Conservation (phyloP, 2,113 vertebrate species). For the Crotophaga sulcirostris region DNA sequence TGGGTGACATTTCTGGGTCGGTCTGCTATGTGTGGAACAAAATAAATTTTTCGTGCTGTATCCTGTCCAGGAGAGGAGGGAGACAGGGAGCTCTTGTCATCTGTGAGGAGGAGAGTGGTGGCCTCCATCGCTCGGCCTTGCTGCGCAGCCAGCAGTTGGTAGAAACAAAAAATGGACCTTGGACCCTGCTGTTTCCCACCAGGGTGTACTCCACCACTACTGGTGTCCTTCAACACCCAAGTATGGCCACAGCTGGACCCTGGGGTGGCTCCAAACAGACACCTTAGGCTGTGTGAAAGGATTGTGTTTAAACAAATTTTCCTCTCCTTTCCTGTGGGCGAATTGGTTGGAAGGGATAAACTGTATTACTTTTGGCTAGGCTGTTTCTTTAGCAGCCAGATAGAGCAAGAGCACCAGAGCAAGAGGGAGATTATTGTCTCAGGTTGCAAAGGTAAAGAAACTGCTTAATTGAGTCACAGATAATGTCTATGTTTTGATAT, state of each 20-base stretch:
- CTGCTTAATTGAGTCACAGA: neutral
- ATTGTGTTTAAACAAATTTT: neutral
- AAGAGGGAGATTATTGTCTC: neutral
- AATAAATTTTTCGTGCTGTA: neutral
- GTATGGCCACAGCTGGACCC: neutral
- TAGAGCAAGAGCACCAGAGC: neutral
- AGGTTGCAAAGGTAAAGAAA: neutral
- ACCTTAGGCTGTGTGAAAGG: neutral
- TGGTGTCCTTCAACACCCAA: no score
- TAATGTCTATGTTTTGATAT: neutral
- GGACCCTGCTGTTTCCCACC: neutral
- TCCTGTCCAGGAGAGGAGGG: neutral
- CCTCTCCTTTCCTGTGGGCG: neutral
- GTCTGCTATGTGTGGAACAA: neutral
- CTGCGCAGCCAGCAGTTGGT: neutral
- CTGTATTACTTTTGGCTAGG: neutral
- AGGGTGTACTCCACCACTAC: fast-evolving
- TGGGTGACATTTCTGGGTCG: neutral
- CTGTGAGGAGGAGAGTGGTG: neutral
- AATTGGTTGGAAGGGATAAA: neutral
- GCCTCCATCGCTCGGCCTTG: fast-evolving
- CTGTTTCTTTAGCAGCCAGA: neutral
- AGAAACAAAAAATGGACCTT: fast-evolving
- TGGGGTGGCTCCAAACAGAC: neutral
- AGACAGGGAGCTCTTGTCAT: neutral